Conservation (phyloP, 2,797 vertebrate genomes). For the Glossophaga mutica region DNA sequence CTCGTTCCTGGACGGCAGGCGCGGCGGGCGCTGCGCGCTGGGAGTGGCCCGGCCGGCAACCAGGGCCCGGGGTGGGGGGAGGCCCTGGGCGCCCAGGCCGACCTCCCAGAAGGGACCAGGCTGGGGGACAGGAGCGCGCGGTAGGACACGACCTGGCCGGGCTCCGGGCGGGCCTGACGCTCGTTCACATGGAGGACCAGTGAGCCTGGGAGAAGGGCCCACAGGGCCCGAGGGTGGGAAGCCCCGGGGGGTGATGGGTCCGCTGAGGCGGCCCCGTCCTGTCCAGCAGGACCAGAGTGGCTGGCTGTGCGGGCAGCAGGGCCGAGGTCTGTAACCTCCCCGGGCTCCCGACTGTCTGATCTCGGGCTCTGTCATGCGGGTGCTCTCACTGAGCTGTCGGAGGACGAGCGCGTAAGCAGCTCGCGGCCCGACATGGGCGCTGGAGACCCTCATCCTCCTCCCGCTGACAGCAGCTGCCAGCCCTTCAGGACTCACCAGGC, state of each 20-base stretch:
- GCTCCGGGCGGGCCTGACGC: no score
- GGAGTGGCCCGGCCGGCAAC: no score
- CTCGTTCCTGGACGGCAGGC: background rate
- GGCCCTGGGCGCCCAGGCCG: background rate
- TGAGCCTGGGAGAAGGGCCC: background rate
- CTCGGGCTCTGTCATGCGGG: no score
- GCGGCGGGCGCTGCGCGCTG: no score
- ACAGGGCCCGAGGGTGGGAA: rapidly evolving
- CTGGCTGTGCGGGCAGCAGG: rapidly evolving
- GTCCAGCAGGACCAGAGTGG: background rate
- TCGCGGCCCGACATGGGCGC: rapidly evolving
- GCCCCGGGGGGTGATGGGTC: no score
- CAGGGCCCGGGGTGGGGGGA: no score
- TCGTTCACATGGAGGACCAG: no score
- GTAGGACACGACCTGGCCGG: background rate
- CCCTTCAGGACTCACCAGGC: background rate
- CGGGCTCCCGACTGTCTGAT: no score
- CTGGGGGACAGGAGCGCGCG: background rate
- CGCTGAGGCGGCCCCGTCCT: rapidly evolving
- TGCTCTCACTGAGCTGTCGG: rapidly evolving
- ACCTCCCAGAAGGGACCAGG: background rate
- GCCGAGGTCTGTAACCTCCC: no score
- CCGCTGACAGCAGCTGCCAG: rapidly evolving
- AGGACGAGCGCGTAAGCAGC: background rate
- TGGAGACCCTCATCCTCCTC: background rate